Percentiles rank a stretch among this genome's conserved stretches.
phyloP scores from a whole-genome alignment of 2,797 vertebrate genomes.

The Petrocephalus sullivani region DNA sequence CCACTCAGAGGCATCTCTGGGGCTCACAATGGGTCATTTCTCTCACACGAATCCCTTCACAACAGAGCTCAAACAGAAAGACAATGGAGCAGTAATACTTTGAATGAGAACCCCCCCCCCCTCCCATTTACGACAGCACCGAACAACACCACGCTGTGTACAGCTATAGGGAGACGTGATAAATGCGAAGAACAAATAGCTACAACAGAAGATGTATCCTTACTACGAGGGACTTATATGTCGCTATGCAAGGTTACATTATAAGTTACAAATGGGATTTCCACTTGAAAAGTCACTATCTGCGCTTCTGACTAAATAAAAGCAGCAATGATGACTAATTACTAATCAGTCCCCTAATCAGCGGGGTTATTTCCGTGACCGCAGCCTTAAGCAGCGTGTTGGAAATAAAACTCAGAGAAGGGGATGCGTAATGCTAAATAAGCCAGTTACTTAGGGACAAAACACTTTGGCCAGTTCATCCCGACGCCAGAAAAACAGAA shows the following conservation, averaged over 20 bases:
- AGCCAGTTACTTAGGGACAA: neutral
- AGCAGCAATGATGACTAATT: neutral
- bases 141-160: neutral
- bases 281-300: neutral
- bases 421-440: neutral
- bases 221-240: neutral
- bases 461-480: neutral
- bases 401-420: neutral
- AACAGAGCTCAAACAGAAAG: neutral
- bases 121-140: neutral
- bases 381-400: neutral
- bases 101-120: constrained; percentile 1
- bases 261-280: neutral
- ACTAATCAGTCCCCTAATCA: neutral
- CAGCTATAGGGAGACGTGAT: neutral
- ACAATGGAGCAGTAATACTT: neutral
- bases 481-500: neutral
- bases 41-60: neutral
- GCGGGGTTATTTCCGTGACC: neutral
- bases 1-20: constrained; percentile 23
- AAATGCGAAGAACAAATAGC: neutral
- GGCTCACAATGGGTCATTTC: neutral
- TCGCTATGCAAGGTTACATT: neutral
- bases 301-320: neutral
- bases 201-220: neutral